Base-by-base conservation (phyloP, 2,888 invertebrate genomes). In the Smittia aterrima region DNA sequence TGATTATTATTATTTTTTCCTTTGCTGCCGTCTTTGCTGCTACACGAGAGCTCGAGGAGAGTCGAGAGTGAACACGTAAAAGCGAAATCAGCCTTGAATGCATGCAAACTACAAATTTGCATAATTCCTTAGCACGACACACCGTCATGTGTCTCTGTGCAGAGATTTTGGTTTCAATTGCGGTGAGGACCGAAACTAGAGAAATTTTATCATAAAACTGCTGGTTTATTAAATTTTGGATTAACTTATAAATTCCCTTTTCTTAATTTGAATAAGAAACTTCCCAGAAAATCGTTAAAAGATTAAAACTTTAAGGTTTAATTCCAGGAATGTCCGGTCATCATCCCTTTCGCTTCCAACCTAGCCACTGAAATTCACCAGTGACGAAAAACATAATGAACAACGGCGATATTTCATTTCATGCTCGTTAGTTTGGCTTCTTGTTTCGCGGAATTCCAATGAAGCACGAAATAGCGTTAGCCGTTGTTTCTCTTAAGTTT, bases 381-480 rank as follows among this genome's bases (percentile, higher is more conserved):
- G 6, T 7, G 6, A 38, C 9, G 16, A 47, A 47, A 47, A 47
- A 38, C 7, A 16, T 47, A 47, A 47, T 6, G 20, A 68, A 68
- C 32, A 40, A 18, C 32, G 25, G 24, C 25, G 24, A 70, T 18
- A 24, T 70, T 27, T 70, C n/a, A 22, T 68, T 70, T 54, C 27
- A 54, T 27, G 53, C 27, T 54, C 70, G 24, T 70, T 70, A 54
- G 53, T 54, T 70, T 54, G 70, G 70, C 70, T 70, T 70, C 70
- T 53, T 27, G 25, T 64, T 70, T 70, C 54, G 70, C 70, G 53
- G 70, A 70, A 70, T 70, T 70, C 32, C 54, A n/a, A 54, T 53
- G 53, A 32, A 54, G 70, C 70, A 41, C 47, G 20, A 67, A 64
- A 64, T 58, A 16, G 20, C 22, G n/a, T 64, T 41, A 38, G 67